Conservation (phyloP, 2,113 vertebrate species). For the Lampris megalopsis region DNA sequence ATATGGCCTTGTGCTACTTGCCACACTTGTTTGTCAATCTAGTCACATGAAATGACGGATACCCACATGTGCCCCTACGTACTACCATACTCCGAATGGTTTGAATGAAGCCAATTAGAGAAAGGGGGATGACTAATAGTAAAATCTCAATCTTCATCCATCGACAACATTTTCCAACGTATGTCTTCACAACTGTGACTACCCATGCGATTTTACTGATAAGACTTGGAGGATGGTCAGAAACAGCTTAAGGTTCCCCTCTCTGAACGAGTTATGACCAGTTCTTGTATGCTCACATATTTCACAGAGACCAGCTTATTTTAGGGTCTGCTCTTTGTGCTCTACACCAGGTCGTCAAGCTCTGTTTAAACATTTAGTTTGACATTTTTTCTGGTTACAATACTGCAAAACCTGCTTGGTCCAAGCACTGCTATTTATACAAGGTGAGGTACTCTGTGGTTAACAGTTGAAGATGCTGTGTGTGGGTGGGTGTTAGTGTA, state of each 20-base stretch:
- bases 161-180: constrained; percentile 55
- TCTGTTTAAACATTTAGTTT: constrained; percentile 4
- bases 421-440: constrained; percentile 13
- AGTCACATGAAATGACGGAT: too few relatives aligned
- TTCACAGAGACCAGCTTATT: constrained; percentile 51
- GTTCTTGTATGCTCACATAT: constrained; percentile 44
- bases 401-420: constrained; percentile 25
- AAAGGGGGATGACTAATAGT: too few relatives aligned
- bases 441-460: background rate
- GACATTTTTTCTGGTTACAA: constrained; percentile 34
- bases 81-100: too few relatives aligned
- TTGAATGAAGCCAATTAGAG: too few relatives aligned
- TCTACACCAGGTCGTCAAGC: constrained; percentile 1
- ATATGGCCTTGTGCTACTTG: too few relatives aligned
- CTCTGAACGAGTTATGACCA: constrained; percentile 52
- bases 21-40: too few relatives aligned
- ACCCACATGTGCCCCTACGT: too few relatives aligned
- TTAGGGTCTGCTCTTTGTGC: constrained; percentile 40
- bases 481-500: background rate
- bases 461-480: background rate
- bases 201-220: constrained; percentile 33
- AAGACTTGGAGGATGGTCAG: constrained; percentile 38
- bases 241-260: constrained; percentile 48
- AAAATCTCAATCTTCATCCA: background rate
- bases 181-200: constrained; percentile 30